A percentile compares a stretch with the other conserved stretches of the same genome.
Conservation (phyloP, 2,797 vertebrate genomes). For the Tiaroga cobitis region DNA sequence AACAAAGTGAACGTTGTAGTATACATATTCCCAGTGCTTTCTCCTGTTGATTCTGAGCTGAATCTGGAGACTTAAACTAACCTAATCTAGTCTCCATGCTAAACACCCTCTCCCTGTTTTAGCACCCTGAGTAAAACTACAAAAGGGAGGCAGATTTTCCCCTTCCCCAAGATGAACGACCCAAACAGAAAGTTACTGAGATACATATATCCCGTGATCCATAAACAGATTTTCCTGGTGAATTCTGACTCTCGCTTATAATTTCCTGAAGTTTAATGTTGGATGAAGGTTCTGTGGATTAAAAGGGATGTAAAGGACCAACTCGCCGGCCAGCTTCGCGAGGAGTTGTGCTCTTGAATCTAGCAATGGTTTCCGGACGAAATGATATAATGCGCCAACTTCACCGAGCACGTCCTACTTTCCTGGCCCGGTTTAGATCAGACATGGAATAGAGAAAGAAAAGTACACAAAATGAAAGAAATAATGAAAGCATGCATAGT, state of each 20-base stretch:
- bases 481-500: constrained; percentile 56
- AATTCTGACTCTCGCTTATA: constrained; percentile 55
- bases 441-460: constrained; percentile 49
- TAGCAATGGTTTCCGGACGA: constrained; percentile 7
- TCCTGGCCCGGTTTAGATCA: constrained; percentile 58
- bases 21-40: constrained; percentile 32
- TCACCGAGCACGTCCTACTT: constrained; percentile 50
- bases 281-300: constrained; percentile 62
- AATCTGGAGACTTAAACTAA: constrained; percentile 55
- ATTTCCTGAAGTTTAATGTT: constrained; percentile 65
- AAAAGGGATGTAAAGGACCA: constrained; percentile 41
- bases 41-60: constrained; percentile 54
- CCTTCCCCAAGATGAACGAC: constrained; percentile 77
- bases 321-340: constrained; percentile 30
- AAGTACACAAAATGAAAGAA: neutral
- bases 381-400: constrained; percentile 8
- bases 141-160: constrained; percentile 77
- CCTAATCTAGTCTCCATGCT: constrained; percentile 45
- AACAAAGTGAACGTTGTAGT: constrained; percentile 11
- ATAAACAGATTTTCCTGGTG: constrained; percentile 50
- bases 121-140: constrained; percentile 86
- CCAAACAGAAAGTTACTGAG: constrained; percentile 64
- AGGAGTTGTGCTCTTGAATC: constrained; percentile 39
- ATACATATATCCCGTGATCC: constrained; percentile 67
- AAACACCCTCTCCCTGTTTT: constrained; percentile 78